These are phyloP conservation scores for Menidia menidia DNA, from an alignment of 2,797 vertebrate genomes.

Conservation along the genomic window DNA sequence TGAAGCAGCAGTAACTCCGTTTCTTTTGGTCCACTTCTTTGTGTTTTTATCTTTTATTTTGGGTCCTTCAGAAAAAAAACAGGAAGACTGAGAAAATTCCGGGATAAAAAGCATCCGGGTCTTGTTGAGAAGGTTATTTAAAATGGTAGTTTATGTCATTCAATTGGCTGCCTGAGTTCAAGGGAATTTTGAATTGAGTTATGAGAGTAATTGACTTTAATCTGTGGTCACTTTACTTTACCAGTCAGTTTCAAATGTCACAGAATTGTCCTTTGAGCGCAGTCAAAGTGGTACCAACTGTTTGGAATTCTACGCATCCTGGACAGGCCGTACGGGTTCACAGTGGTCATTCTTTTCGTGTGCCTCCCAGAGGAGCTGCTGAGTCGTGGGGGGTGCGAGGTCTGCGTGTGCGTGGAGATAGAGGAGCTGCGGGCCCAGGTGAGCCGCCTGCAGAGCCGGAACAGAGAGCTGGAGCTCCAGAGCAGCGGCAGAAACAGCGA, in stretches of 20 bases:
- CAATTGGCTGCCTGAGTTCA: background rate
- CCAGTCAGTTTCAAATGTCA: no score
- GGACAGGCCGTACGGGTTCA: background rate
- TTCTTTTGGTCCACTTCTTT: background rate
- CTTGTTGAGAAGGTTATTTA: background rate
- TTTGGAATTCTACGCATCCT: no score
- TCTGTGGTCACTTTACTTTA: no score
- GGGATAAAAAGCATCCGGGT: background rate
- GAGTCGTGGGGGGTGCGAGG: conserved; percentile 81
- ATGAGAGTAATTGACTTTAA: background rate
- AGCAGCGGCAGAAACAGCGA: conserved; percentile 80
- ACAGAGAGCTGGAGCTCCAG: conserved; percentile 79
- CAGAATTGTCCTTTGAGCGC: no score
- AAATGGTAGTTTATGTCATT: background rate
- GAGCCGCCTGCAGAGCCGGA: conserved; percentile 80
- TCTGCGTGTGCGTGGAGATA: conserved; percentile 78
- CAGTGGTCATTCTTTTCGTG: conserved; percentile 6
- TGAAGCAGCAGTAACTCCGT: background rate
- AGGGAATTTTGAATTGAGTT: background rate
- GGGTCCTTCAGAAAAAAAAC: background rate
- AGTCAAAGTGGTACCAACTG: no score
- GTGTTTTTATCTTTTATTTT: background rate
- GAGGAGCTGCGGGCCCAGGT: conserved; percentile 81
- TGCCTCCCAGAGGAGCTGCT: conserved; percentile 79
- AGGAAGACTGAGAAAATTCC: background rate